A percentile compares a stretch with the other conserved stretches of the same genome.
These are phyloP conservation scores for Ptychoptera albimana DNA, from an alignment of 2,888 invertebrate genomes.

Conservation along the genomic window DNA sequence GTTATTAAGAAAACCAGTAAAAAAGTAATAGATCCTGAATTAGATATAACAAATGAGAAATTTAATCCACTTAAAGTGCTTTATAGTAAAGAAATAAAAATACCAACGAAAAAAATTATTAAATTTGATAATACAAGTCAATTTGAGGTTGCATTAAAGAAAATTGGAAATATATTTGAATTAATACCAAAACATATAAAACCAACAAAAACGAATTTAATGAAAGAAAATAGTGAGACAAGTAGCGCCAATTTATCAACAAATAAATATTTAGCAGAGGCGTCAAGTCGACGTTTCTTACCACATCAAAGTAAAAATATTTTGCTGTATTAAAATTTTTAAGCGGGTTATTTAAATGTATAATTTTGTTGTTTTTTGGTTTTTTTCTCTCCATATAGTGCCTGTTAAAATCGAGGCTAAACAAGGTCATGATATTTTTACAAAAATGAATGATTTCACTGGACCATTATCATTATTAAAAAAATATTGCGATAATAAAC, in stretches of 20 bases:
- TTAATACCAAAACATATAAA: constrained; percentile 3
- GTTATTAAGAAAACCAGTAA: neutral
- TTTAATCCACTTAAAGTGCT: constrained; percentile 59
- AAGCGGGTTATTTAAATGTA: neutral
- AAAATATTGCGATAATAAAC: constrained; percentile 27
- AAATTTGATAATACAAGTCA: constrained; percentile 51
- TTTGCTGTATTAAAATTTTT: no score
- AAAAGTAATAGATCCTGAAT: constrained; percentile 11
- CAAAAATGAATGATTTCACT: constrained; percentile 33
- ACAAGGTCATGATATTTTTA: constrained; percentile 33
- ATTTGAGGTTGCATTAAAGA: constrained; percentile 35
- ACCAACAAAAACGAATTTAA: neutral
- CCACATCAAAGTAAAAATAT: constrained; percentile 34
- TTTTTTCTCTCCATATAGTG: constrained; percentile 16
- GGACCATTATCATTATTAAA: constrained; percentile 49
- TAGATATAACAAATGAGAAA: constrained; percentile 37
- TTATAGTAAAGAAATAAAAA: constrained; percentile 36
- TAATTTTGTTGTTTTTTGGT: neutral
- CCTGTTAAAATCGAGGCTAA: constrained; percentile 15
- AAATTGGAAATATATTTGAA: constrained; percentile 14
- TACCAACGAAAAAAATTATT: constrained; percentile 41
- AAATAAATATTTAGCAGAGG: constrained; percentile 1
- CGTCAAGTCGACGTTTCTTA: constrained; percentile 26
- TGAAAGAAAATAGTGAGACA: constrained; percentile 13
- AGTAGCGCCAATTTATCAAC: neutral